Base-by-base conservation (phyloP, 2,888 invertebrate genomes). In the Coleophora deauratella region DNA sequence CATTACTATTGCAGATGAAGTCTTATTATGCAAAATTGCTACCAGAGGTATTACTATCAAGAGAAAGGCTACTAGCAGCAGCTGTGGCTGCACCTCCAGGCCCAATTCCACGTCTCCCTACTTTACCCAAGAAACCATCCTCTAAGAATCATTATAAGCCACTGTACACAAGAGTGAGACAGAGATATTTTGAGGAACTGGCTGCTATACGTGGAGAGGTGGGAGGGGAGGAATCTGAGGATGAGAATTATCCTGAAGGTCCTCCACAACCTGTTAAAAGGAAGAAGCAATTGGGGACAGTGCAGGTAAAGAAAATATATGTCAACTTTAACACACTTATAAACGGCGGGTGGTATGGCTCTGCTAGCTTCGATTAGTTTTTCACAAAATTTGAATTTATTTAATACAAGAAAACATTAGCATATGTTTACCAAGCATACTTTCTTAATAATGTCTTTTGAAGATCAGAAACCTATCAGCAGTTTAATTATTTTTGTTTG, bases 181-280 rank as follows among this genome's bases (percentile, higher is more conserved):
- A 78, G 42, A 78, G 82, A 47, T 84, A 82, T 62, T 90, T 90
- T 75, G 90, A 92, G 64, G 92, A 93, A 60, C 75, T 95, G 36
- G 77, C 89, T 37, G 89, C 91, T 42, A 88, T 95, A 27, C 61
- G 76, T 46, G 86, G 90, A 55, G 88, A 90, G 53, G 91, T 93
- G 54, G 88, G 92, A 38, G 91, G 92, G n/a, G 89, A 92, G 38
- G 86, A 90, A 44, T 92, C 93, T 27, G 94, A 94, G 50, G 93
- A 93, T 76, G 95, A 95, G 54, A 91, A 91, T 57, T 91, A 91
- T 66, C 91, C 91, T 33, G 91, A 91, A 62, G 91, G 91, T 1
- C 89, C 90, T 30, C 89, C 90, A 28, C 85, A 88, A 34, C 86
- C 86, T 27, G 74, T 87, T 45, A 90, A 89, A 58, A 90, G 88